Base-by-base conservation (phyloP, 1,140 invertebrate genomes). In the Pygmarrhopalites habei region DNA sequence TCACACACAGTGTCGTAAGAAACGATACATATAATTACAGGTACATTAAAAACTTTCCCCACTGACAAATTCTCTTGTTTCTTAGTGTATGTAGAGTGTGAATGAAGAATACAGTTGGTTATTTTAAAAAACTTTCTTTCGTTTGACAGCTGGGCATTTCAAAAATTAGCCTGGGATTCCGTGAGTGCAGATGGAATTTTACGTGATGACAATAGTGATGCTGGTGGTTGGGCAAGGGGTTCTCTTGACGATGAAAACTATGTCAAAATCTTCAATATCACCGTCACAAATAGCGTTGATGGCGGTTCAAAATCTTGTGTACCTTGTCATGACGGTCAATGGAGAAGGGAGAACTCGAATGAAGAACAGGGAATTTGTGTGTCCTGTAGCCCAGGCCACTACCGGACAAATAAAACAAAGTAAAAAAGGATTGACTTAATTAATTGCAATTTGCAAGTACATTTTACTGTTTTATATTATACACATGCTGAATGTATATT, bases 81-180 rank as follows among this genome's bases (percentile, higher is more conserved):
- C n/a, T n/a, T n/a, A n/a, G n/a, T n/a, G n/a, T n/a, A n/a, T n/a
- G n/a, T n/a, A n/a, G n/a, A n/a, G n/a, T n/a, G n/a, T n/a, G n/a
- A n/a, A n/a, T n/a, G n/a, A n/a, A n/a, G n/a, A n/a, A n/a, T n/a
- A n/a, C n/a, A n/a, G n/a, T n/a, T n/a, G n/a, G n/a, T n/a, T n/a
- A n/a, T n/a, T n/a, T n/a, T n/a, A n/a, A n/a, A n/a, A n/a, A n/a
- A n/a, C n/a, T n/a, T n/a, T n/a, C n/a, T n/a, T n/a, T n/a, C n/a
- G n/a, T n/a, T n/a, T n/a, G n/a, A n/a, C n/a, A 81, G 78, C 32
- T 81, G 84, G 78, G 69, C 79, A 25, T 84, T 85, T 72, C 78
- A 82, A 66, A 78, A 79, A 58, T 64, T 77, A n/a, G 69, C 68
- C 19, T 75, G 75, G 69, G 74, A 76, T 41, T 65, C 64, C 2